A percentile compares a stretch with the other conserved stretches of the same genome.
Conservation (phyloP, 2,113 vertebrate species). For the Aldabrachelys gigantea region DNA sequence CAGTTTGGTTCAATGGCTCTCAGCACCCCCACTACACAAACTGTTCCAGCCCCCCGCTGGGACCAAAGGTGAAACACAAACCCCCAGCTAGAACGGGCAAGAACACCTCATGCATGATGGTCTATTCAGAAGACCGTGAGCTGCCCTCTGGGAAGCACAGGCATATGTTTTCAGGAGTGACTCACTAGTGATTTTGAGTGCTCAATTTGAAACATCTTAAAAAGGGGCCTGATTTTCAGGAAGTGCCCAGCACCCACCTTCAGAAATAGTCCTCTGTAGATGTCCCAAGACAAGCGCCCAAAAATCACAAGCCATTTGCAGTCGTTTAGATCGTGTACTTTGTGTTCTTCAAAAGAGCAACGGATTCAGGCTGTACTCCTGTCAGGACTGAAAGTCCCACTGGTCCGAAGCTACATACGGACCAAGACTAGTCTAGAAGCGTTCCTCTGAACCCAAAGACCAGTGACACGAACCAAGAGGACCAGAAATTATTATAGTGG, state of each 20-base stretch:
- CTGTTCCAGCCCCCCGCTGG: neutral
- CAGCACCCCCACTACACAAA: neutral
- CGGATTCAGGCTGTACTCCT: neutral
- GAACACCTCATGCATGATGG: fast-evolving
- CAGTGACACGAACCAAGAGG: neutral
- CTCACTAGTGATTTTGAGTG: neutral
- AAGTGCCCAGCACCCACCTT: fast-evolving
- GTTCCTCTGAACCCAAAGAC: neutral
- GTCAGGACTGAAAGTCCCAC: neutral
- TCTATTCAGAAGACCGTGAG: neutral
- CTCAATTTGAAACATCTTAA: no score
- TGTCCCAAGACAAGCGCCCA: neutral
- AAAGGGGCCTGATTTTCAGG: fast-evolving
- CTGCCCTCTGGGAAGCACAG: neutral
- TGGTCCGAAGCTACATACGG: neutral
- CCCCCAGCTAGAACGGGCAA: fast-evolving
- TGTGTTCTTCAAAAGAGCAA: neutral
- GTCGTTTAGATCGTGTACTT: neutral
- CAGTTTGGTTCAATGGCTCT: neutral
- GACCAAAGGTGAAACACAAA: neutral
- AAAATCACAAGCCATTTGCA: neutral
- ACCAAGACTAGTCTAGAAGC: neutral
- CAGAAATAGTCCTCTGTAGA: fast-evolving
- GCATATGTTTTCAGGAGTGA: neutral
- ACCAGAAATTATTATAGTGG: neutral